phyloP scores from a whole-genome alignment of 1,140 invertebrate species.

The Hermetia illucens region DNA sequence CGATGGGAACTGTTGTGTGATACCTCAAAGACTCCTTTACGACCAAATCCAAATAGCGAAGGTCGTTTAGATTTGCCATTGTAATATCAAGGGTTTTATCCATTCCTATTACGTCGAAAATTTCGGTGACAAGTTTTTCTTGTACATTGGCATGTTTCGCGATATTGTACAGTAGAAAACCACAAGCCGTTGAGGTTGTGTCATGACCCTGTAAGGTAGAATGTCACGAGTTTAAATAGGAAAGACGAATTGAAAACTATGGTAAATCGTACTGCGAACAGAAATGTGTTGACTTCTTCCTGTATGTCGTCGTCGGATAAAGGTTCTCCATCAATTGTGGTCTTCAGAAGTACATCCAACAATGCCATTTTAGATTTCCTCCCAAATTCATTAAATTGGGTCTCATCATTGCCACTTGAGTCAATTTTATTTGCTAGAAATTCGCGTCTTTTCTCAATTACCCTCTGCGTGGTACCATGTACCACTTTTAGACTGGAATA shows the following conservation, averaged over 20 bases:
- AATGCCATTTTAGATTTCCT: constrained; percentile 48
- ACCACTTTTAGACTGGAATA: constrained; percentile 42
- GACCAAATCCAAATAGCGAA: constrained; percentile 35
- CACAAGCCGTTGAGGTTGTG: constrained; percentile 2
- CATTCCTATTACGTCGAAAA: constrained; percentile 33
- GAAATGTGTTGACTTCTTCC: constrained; percentile 55
- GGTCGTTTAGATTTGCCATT: constrained; percentile 22
- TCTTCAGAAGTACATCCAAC: constrained; percentile 53
- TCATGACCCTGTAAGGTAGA: constrained; percentile 4
- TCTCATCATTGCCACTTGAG: constrained; percentile 13
- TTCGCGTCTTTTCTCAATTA: constrained; percentile 29
- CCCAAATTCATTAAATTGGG: constrained; percentile 10
- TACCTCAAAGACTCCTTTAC: constrained; percentile 32
- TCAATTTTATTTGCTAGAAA: constrained; percentile 21
- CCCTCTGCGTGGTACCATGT: constrained; percentile 46
- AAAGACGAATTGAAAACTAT: too few species aligned
- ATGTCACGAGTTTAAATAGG: too few species aligned
- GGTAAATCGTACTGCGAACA: constrained; percentile 47
- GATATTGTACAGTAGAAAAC: constrained; percentile 3
- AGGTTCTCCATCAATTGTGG: constrained; percentile 34
- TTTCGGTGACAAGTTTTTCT: constrained; percentile 36
- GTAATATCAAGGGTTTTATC: constrained; percentile 20
- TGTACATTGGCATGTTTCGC: constrained; percentile 18
- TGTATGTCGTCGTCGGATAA: constrained; percentile 45
- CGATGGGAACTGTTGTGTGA: constrained; percentile 36